A percentile compares a stretch with the other conserved stretches of the same genome.
Conservation (phyloP, 2,113 vertebrate genomes). For the Pogonocichla stellata region DNA sequence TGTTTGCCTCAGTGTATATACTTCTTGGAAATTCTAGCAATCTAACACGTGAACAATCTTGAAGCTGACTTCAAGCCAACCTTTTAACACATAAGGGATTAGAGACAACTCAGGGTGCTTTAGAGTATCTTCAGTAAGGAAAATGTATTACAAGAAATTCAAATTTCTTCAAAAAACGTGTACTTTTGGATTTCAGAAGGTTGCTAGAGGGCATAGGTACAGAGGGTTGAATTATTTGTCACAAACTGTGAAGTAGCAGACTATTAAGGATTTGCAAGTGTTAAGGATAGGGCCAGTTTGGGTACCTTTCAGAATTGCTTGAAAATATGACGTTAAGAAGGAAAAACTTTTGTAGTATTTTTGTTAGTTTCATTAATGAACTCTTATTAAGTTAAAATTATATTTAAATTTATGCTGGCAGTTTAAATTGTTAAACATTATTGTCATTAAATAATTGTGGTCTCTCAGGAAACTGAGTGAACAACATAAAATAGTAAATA, state of each 20-base stretch:
- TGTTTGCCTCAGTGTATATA: background rate
- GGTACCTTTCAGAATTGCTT: background rate
- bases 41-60: rapidly evolving
- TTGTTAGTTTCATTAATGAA: background rate
- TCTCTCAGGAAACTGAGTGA: background rate
- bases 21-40: background rate
- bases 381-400: background rate
- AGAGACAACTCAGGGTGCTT: background rate
- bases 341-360: background rate
- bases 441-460: background rate
- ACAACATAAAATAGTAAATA: background rate
- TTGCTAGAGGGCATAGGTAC: background rate
- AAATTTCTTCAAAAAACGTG: background rate
- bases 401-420: background rate
- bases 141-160: background rate
- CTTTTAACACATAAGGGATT: background rate
- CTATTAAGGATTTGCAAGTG: background rate
- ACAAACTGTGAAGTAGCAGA: background rate
- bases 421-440: background rate
- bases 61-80: background rate
- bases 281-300: background rate
- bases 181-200: background rate
- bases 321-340: background rate
- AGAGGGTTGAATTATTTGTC: background rate
- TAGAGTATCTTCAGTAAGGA: background rate